Percentiles rank a stretch among this genome's conserved stretches.
Evolutionary conservation across 2,113 vertebrate species (phyloP).

Genomic region (Pangasianodon gigas): DNA sequence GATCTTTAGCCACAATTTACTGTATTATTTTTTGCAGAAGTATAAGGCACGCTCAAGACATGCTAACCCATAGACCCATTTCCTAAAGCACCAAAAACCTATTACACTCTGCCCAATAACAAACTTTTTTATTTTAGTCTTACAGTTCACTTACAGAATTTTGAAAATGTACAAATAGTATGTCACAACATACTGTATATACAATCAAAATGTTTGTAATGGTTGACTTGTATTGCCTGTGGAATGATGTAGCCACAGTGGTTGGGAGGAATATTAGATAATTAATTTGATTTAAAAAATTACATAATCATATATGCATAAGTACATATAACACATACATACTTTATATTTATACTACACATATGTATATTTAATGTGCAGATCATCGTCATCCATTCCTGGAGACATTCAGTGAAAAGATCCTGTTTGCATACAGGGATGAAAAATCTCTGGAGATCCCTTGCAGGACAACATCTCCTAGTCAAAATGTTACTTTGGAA

Average conservation of each 20-base stretch:
- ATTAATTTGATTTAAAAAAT: not conserved
- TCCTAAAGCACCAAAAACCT: not conserved
- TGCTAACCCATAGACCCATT: not conserved
- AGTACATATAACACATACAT: not conserved
- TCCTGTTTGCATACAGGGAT: constrained; percentile 60
- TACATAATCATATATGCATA: not conserved
- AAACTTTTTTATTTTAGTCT: not conserved
- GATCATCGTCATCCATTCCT: constrained; percentile 80
- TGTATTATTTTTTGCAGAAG: not conserved
- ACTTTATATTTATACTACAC: not conserved
- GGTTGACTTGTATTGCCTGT: not conserved
- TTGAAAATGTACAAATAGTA: not conserved
- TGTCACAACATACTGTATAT: not conserved
- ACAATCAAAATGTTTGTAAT: not conserved
- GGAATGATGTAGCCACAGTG: not conserved
- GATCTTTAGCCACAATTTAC: not conserved
- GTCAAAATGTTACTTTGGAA: constrained; percentile 70
- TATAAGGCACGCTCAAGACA: not conserved
- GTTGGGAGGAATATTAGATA: not conserved
- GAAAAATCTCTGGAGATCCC: constrained; percentile 72
- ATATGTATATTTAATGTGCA: constrained; percentile 55
- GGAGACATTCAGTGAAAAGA: not conserved
- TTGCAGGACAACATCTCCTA: constrained; percentile 81
- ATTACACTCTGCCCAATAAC: not conserved
- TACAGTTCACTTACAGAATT: not conserved